Evolutionary conservation across 2,888 invertebrate species (phyloP).

Genomic region (Drosophila multiciliata): DNA sequence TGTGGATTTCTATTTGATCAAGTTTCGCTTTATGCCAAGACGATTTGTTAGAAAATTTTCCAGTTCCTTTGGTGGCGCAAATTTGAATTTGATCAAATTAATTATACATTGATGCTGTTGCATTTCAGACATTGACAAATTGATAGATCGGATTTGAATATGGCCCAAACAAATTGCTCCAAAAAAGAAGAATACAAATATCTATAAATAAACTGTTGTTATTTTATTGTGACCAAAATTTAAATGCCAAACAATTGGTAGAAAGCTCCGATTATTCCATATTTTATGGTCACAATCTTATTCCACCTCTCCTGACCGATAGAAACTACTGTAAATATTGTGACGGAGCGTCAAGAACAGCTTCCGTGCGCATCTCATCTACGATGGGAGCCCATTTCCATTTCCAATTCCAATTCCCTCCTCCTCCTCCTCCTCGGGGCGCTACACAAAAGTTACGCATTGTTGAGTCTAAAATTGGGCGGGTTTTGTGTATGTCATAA

Average conservation of each 20-base stretch:
- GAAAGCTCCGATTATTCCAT: conserved; percentile 63
- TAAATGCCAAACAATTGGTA: conserved; percentile 23
- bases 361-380: conserved; percentile 59
- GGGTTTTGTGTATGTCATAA: conserved; percentile 48
- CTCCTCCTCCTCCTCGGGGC: background rate
- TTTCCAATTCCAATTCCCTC: conserved; percentile 34
- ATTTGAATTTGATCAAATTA: conserved; percentile 80
- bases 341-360: conserved; percentile 57
- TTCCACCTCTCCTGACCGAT: background rate
- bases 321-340: conserved; percentile 45
- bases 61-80: conserved; percentile 52
- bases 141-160: conserved; percentile 59
- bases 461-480: conserved; percentile 46
- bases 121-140: conserved; percentile 72
- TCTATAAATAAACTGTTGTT: conserved; percentile 19
- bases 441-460: conserved; percentile 55
- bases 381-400: conserved; percentile 63
- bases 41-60: conserved; percentile 46
- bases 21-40: conserved; percentile 35
- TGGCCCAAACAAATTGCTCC: conserved; percentile 63
- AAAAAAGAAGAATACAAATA: conserved; percentile 23
- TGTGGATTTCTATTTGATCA: conserved; percentile 40
- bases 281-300: conserved; percentile 56
- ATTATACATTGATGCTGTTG: conserved; percentile 63
- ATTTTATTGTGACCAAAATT: conserved; percentile 40